Percentiles rank a stretch among this genome's conserved stretches.
Conservation (phyloP, 92 coral and sea anemone species). For the Umimayanthus kanabou region DNA sequence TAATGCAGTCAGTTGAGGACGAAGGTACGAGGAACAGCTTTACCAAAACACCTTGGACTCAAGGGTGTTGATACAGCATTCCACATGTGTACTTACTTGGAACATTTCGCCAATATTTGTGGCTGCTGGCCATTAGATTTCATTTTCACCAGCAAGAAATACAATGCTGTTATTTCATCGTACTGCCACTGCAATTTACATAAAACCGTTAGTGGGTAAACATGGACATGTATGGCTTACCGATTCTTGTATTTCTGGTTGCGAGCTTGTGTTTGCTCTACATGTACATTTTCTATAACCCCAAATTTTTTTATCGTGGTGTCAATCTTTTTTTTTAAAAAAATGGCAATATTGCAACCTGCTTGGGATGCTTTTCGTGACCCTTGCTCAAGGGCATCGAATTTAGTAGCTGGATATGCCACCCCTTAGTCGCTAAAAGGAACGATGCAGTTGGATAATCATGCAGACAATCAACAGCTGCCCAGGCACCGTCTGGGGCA, state of each 20-base stretch:
- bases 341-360: background rate
- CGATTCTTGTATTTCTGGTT: no score
- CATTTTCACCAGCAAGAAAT: slow-evolving; percentile 85
- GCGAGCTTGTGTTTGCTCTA: no score
- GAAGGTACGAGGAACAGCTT: background rate
- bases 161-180: slow-evolving; percentile 79
- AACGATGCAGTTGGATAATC: no score
- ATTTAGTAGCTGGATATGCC: background rate
- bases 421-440: no score
- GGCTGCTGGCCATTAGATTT: slow-evolving; percentile 79
- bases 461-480: no score
- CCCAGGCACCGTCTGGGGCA: no score
- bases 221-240: background rate
- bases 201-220: background rate
- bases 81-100: slow-evolving; percentile 65
- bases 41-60: background rate
- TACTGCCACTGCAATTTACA: slow-evolving; percentile 76
- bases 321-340: background rate
- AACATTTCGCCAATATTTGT: slow-evolving; percentile 65
- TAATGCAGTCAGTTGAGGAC: no score
- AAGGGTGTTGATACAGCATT: background rate
- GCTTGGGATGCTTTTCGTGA: no score
- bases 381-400: no score
- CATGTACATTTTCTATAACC: no score
- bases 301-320: no score